Percentiles rank a stretch among this genome's conserved stretches.
Evolutionary conservation across 2,797 vertebrate species (phyloP).

Genomic region (Thripadectes ignobilis): DNA sequence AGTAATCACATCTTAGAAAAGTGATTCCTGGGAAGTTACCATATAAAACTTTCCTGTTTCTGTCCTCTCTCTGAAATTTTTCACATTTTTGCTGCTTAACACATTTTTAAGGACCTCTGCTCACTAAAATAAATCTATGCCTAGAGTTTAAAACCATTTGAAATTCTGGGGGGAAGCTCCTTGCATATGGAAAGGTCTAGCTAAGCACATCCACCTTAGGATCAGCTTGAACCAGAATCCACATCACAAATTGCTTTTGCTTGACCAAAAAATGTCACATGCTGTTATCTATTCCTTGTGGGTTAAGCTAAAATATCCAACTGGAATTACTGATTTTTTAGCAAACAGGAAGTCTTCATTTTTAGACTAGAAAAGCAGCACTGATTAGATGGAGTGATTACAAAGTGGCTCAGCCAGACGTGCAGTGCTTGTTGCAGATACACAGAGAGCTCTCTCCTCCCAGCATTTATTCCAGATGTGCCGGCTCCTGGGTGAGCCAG

Average conservation of each 20-base stretch:
- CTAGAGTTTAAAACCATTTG: background rate
- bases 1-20: constrained; percentile 15
- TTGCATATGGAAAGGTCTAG: background rate
- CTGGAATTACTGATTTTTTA: background rate
- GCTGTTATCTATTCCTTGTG: background rate
- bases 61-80: background rate
- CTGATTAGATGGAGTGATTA: background rate
- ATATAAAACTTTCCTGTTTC: background rate
- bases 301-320: background rate
- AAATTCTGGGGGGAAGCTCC: background rate
- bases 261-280: background rate
- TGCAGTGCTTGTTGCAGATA: background rate
- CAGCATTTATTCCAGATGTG: background rate
- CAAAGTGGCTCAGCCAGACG: background rate
- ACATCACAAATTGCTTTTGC: background rate
- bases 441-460: background rate
- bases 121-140: background rate
- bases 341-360: background rate
- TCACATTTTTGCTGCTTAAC: background rate
- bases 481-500: background rate
- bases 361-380: background rate
- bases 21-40: constrained; percentile 1
- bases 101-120: background rate
- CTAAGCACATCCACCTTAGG: background rate
- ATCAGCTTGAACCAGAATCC: background rate